These are phyloP conservation scores for Bombus waltoni DNA, from an alignment of 1,140 invertebrate species.

Conservation along the genomic window DNA sequence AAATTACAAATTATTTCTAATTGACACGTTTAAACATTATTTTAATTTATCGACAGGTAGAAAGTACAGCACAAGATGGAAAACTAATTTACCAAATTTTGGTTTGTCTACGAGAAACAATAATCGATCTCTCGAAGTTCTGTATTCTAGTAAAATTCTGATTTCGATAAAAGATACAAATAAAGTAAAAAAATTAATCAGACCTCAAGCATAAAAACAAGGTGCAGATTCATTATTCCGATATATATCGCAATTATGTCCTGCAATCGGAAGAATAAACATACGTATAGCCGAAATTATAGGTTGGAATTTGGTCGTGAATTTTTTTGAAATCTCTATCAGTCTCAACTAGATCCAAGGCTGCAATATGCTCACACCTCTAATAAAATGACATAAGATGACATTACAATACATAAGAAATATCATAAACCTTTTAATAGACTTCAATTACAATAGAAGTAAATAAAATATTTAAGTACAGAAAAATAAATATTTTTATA, in stretches of 20 bases:
- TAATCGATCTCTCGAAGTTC: neutral
- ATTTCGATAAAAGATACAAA: neutral
- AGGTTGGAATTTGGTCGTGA: neutral
- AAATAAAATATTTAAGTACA: neutral
- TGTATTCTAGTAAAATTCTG: neutral
- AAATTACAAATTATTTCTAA: neutral
- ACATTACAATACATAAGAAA: neutral
- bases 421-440: neutral
- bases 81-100: neutral
- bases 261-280: neutral
- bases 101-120: neutral
- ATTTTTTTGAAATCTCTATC: neutral
- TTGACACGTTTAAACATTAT: neutral
- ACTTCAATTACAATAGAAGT: neutral
- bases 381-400: neutral
- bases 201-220: neutral
- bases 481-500: constrained; percentile 37
- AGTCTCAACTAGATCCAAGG: neutral
- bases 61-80: neutral
- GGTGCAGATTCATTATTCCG: neutral
- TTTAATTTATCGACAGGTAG: too few relatives aligned
- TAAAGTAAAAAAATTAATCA: neutral
- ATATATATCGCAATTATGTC: neutral
- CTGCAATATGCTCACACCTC: neutral
- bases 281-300: neutral